phyloP scores from a whole-genome alignment of 2,888 invertebrate genomes.

The Thumatha senex region DNA sequence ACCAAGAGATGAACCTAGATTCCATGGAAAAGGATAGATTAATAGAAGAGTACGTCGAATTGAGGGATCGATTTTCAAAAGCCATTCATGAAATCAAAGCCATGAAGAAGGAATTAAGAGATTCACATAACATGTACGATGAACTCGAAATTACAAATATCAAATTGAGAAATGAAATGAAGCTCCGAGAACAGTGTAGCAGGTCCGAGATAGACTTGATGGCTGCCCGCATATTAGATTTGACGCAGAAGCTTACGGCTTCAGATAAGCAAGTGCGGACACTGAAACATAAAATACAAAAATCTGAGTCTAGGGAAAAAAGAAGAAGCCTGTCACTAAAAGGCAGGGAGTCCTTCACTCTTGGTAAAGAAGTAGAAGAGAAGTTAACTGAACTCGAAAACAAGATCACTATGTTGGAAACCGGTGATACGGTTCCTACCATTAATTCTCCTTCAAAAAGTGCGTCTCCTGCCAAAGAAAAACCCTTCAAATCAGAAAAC shows the following conservation, averaged over 20 bases:
- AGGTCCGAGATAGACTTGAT: slow-evolving; percentile 90
- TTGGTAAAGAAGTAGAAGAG: slow-evolving; percentile 93
- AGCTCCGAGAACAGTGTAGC: slow-evolving; percentile 85
- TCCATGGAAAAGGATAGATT: slow-evolving; percentile 89
- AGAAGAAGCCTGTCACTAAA: slow-evolving; percentile 92
- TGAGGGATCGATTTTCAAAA: slow-evolving; percentile 90
- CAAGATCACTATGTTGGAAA: slow-evolving; percentile 88
- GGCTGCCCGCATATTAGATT: slow-evolving; percentile 92
- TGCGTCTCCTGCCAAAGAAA: slow-evolving; percentile 81
- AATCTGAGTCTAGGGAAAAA: slow-evolving; percentile 90
- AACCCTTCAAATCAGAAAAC: slow-evolving; percentile 75
- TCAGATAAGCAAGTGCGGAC: slow-evolving; percentile 92
- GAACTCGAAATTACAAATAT: slow-evolving; percentile 91
- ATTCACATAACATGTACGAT: slow-evolving; percentile 91
- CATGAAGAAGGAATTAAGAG: slow-evolving; percentile 91
- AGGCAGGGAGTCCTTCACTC: slow-evolving; percentile 90
- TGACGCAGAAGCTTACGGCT: slow-evolving; percentile 90
- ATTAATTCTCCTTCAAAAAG: slow-evolving; percentile 80
- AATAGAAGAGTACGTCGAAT: slow-evolving; percentile 91
- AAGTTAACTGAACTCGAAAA: slow-evolving; percentile 92
- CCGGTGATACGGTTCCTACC: slow-evolving; percentile 68
- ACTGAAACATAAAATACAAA: slow-evolving; percentile 90
- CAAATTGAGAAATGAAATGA: slow-evolving; percentile 88
- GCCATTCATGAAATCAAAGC: slow-evolving; percentile 92
- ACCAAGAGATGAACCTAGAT: slow-evolving; percentile 89